Evolutionary conservation across 2,888 invertebrate genomes (phyloP).

Genomic region (Chrysolina haemoptera): DNA sequence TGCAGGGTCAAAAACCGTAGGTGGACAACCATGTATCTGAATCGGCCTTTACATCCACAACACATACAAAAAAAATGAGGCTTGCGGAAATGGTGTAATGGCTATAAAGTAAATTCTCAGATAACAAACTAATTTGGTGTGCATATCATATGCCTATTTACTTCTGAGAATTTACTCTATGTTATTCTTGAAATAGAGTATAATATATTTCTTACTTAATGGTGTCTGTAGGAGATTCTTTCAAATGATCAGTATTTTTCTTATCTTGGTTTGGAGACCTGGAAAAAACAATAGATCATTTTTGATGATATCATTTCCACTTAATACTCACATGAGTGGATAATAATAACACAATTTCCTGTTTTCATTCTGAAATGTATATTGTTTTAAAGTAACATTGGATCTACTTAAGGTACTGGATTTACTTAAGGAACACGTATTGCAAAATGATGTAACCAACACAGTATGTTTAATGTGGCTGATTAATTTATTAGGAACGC

Average conservation of each 20-base stretch:
- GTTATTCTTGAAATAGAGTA: no score
- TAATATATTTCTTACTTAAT: slow-evolving; percentile 12
- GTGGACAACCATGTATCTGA: no score
- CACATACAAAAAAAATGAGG: no score
- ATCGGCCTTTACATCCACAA: no score
- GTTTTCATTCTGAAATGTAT: background rate
- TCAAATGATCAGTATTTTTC: background rate
- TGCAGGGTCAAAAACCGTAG: no score
- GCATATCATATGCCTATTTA: no score
- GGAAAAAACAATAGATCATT: slow-evolving; percentile 8
- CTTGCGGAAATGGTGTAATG: no score
- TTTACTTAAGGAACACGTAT: background rate
- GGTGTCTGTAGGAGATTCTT: background rate
- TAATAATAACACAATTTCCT: background rate
- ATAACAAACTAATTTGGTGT: no score
- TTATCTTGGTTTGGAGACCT: background rate
- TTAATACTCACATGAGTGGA: background rate
- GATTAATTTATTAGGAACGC: background rate
- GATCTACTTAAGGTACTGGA: background rate
- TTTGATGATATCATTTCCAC: background rate
- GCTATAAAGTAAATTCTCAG: no score
- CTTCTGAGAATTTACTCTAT: no score
- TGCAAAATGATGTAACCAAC: background rate
- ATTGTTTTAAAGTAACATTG: background rate
- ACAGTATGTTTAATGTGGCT: background rate